These are phyloP conservation scores for Agrochola lota DNA, from an alignment of 2,888 invertebrate species.

Conservation along the genomic window DNA sequence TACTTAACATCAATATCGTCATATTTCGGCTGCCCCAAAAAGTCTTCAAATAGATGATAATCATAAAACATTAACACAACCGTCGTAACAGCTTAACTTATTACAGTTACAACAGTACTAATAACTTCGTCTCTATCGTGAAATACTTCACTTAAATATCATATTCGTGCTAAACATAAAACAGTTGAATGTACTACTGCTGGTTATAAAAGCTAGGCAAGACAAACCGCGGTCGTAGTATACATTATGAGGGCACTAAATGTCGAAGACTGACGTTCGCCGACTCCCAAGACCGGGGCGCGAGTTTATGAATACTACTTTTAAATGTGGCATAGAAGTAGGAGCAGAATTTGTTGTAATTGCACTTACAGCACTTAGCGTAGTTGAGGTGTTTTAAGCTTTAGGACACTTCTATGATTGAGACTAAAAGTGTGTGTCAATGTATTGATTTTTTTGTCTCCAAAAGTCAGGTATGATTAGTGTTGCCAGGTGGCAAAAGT, in stretches of 20 bases:
- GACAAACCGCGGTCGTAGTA: constrained; percentile 76
- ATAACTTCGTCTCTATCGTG: constrained; percentile 25
- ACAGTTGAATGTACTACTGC: constrained; percentile 52
- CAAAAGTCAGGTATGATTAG: neutral
- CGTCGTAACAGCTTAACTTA: constrained; percentile 21
- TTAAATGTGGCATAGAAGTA: constrained; percentile 38
- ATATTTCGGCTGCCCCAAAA: neutral
- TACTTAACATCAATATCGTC: neutral
- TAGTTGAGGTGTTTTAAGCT: neutral
- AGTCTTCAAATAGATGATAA: constrained; percentile 9
- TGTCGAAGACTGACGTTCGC: constrained; percentile 71
- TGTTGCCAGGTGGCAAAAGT: too few species aligned
- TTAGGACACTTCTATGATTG: neutral
- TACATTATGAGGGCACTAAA: constrained; percentile 78
- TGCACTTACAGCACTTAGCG: constrained; percentile 15
- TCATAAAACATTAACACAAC: constrained; percentile 18
- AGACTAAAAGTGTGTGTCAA: neutral
- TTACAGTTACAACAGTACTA: constrained; percentile 14
- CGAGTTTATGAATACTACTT: constrained; percentile 64
- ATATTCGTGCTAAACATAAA: constrained; percentile 55
- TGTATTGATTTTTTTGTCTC: neutral
- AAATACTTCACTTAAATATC: constrained; percentile 50
- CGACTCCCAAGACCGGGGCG: constrained; percentile 50
- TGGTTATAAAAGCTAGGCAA: constrained; percentile 66
- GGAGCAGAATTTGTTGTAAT: constrained; percentile 14